A percentile compares a stretch with the other conserved stretches of the same genome.
Evolutionary conservation across 2,888 invertebrate species (phyloP).

Genomic region (Platynereis dumerilii): DNA sequence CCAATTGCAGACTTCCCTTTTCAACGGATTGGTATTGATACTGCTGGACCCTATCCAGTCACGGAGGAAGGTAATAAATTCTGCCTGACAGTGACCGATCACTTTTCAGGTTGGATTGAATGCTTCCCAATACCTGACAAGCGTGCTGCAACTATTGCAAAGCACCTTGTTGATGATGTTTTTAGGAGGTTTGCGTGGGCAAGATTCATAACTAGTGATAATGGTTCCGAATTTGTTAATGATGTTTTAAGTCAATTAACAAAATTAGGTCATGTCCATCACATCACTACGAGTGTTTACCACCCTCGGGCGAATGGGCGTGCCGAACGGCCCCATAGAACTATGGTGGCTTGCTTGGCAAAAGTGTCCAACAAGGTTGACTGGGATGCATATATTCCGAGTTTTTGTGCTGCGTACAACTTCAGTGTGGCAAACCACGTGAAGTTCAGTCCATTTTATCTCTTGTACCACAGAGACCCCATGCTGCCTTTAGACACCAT

Average conservation of each 20-base stretch:
- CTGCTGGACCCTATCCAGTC: background rate
- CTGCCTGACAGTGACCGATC: background rate
- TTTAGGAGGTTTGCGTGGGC: background rate
- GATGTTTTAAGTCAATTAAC: background rate
- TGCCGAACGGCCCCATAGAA: background rate
- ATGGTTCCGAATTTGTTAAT: background rate
- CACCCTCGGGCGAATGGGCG: constrained; percentile 1
- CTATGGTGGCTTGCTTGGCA: background rate
- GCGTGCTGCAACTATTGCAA: background rate
- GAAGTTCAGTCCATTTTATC: background rate
- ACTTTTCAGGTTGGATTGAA: background rate
- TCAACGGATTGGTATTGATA: background rate
- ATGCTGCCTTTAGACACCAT: background rate
- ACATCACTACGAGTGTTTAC: background rate
- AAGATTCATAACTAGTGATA: background rate
- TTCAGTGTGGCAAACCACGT: background rate
- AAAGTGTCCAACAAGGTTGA: background rate
- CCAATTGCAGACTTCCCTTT: background rate
- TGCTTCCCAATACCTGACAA: constrained; percentile 1
- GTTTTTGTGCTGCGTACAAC: background rate
- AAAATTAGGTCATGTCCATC: background rate
- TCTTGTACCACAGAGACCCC: background rate
- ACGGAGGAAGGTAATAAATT: background rate
- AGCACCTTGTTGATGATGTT: background rate
- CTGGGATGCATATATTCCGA: background rate